Conservation (phyloP, 2,797 vertebrate species). For the Poeciliopsis infans region DNA sequence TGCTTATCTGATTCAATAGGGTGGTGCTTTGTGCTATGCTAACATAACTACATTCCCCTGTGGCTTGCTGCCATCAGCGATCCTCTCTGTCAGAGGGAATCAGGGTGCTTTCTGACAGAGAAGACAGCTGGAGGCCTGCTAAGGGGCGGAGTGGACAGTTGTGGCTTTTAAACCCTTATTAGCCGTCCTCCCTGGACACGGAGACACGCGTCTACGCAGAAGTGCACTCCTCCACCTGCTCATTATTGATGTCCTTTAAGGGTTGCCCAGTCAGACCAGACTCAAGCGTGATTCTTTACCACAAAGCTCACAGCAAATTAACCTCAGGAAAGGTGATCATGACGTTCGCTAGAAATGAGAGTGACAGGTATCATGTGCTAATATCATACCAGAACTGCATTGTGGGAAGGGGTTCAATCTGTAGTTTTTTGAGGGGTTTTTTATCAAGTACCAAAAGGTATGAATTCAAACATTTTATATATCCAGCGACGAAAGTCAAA, state of each 20-base stretch:
- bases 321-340: conserved; percentile 72
- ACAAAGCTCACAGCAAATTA: conserved; percentile 78
- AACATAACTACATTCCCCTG: conserved; percentile 70
- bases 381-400: conserved; percentile 39
- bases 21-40: conserved; percentile 62
- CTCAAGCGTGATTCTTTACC: conserved; percentile 61
- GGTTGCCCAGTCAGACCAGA: conserved; percentile 62
- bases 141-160: conserved; percentile 85
- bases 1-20: conserved; percentile 63
- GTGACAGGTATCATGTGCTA: conserved; percentile 26
- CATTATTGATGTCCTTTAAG: conserved; percentile 85
- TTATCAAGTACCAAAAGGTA: not conserved
- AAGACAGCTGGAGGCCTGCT: conserved; percentile 80
- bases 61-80: conserved; percentile 70
- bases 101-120: conserved; percentile 78
- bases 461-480: not conserved
- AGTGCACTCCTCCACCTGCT: conserved; percentile 83
- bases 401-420: conserved; percentile 8
- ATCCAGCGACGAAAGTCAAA: not conserved
- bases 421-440: not conserved
- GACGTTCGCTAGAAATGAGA: conserved; percentile 38
- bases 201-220: conserved; percentile 75
- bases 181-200: conserved; percentile 79
- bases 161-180: conserved; percentile 89
- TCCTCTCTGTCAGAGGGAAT: conserved; percentile 83